Percentiles rank a stretch among this genome's conserved stretches.
These are phyloP conservation scores for Xerus rutilus DNA, from an alignment of 2,797 vertebrate genomes.

Conservation along the genomic window DNA sequence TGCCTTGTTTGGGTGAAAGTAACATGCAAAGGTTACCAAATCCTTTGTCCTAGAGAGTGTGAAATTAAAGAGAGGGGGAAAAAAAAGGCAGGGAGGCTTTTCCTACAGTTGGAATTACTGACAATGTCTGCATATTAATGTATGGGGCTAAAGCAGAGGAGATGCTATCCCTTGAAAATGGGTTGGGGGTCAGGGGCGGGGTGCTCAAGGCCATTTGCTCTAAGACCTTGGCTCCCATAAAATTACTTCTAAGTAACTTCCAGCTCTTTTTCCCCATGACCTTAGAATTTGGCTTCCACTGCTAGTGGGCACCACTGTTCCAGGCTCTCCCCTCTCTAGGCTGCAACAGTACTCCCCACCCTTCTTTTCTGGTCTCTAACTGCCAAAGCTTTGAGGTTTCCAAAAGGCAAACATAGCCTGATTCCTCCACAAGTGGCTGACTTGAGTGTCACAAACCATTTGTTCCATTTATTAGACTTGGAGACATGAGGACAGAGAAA, in stretches of 20 bases:
- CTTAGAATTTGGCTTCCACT: constrained; percentile 51
- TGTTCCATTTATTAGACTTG: constrained; percentile 43
- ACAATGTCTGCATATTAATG: background rate
- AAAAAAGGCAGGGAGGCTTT: background rate
- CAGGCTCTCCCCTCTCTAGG: constrained; percentile 52
- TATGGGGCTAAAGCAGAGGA: background rate
- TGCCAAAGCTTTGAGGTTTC: constrained; percentile 67
- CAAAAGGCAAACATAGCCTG: constrained; percentile 53
- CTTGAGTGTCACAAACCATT: constrained; percentile 37
- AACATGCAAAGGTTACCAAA: background rate
- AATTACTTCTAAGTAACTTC: constrained; percentile 20
- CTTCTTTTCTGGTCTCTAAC: constrained; percentile 51
- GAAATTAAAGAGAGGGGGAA: background rate
- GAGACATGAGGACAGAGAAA: constrained; percentile 3
- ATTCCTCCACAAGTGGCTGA: background rate
- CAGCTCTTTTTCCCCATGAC: constrained; percentile 60
- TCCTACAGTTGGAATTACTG: background rate
- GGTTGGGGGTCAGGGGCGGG: background rate
- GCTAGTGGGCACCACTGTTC: background rate
- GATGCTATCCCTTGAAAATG: background rate
- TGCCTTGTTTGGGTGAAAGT: constrained; percentile 21
- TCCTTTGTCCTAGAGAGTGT: background rate
- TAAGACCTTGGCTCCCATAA: constrained; percentile 24
- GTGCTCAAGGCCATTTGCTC: constrained; percentile 34
- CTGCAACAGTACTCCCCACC: constrained; percentile 43